Conservation (phyloP, 2,113 vertebrate species). For the Syngnathus scovelli region DNA sequence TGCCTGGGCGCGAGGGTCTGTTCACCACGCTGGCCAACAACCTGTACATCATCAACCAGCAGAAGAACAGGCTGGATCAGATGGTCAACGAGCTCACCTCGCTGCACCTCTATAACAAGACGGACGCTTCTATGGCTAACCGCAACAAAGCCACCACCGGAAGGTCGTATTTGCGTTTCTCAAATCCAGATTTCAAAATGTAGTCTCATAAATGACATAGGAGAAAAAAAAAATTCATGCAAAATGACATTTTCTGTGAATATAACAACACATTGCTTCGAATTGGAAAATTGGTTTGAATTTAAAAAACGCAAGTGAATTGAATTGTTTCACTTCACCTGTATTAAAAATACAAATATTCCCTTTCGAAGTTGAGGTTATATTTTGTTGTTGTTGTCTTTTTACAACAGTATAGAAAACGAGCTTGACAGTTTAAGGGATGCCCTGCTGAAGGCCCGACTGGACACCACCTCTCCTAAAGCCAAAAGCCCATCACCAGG, state of each 20-base stretch:
- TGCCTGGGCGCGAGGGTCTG: conserved; percentile 86
- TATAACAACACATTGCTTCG: too few species aligned
- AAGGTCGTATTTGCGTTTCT: conserved; percentile 14
- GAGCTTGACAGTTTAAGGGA: conserved; percentile 84
- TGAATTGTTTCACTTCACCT: too few species aligned
- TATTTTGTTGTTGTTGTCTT: conserved; percentile 5
- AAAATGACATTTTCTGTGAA: too few species aligned
- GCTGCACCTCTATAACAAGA: conserved; percentile 84
- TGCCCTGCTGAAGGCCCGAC: conserved; percentile 79
- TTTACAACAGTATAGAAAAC: conserved; percentile 77
- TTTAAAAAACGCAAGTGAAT: too few species aligned
- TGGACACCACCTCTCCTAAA: conserved; percentile 72
- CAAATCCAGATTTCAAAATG: too few species aligned
- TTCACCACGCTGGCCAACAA: conserved; percentile 90
- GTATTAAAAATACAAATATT: too few species aligned
- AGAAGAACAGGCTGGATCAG: conserved; percentile 81
- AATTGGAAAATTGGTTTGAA: too few species aligned
- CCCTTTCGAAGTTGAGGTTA: not conserved
- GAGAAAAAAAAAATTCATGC: too few species aligned
- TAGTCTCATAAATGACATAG: too few species aligned
- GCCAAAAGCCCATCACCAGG: conserved; percentile 72
- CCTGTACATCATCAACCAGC: conserved; percentile 90
- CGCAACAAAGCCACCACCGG: conserved; percentile 4
- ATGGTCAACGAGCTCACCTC: conserved; percentile 79
- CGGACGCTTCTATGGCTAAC: conserved; percentile 48